phyloP scores from a whole-genome alignment of 1,140 invertebrate genomes.

The Drosophila asahinai region DNA sequence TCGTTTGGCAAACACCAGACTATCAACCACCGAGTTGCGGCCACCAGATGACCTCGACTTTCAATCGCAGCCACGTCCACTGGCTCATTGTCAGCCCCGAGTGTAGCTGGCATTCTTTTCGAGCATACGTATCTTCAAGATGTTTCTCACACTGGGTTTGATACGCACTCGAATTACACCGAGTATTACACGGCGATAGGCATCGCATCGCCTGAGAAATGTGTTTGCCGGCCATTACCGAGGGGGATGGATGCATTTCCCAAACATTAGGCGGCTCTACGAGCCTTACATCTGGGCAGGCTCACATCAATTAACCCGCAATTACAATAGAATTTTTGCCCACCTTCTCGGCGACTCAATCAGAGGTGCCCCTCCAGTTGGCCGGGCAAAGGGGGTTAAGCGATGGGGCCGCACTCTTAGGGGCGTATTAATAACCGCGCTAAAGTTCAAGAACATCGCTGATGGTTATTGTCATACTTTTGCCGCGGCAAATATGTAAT shows the following conservation, averaged over 20 bases:
- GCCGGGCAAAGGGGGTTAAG: constrained; percentile 44
- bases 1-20: constrained; percentile 51
- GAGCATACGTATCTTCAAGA: constrained; percentile 29
- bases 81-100: constrained; percentile 36
- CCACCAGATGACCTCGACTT: constrained; percentile 75
- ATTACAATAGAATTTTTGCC: constrained; percentile 66
- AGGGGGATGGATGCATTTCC: constrained; percentile 42
- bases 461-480: constrained; percentile 75
- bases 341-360: constrained; percentile 35
- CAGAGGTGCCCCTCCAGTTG: constrained; percentile 17
- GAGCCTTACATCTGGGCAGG: constrained; percentile 51
- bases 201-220: constrained; percentile 35
- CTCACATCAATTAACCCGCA: constrained; percentile 60
- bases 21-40: constrained; percentile 25
- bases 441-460: constrained; percentile 65
- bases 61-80: constrained; percentile 39
- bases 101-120: constrained; percentile 51
- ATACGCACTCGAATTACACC: constrained; percentile 29
- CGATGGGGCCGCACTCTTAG: constrained; percentile 44
- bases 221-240: constrained; percentile 47
- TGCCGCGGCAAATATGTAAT: constrained; percentile 42
- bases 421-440: constrained; percentile 51
- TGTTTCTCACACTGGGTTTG: constrained; percentile 50
- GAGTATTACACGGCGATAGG: constrained; percentile 54
- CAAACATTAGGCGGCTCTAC: constrained; percentile 16